Evolutionary conservation across 2,797 vertebrate species (phyloP).

Genomic region (Pitangus sulphuratus): DNA sequence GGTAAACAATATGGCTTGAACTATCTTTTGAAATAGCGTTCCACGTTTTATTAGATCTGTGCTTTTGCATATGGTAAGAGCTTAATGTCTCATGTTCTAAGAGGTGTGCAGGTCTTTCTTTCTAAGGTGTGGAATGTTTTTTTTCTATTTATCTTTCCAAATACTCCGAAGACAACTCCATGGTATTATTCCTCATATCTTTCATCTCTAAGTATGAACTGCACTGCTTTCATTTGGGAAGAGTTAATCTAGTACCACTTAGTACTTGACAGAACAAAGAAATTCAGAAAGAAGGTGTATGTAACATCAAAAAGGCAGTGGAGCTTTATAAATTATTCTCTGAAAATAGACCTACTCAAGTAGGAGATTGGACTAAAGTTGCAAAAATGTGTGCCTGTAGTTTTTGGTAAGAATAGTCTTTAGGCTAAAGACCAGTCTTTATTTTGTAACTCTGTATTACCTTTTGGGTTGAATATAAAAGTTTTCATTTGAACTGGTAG

Average conservation of each 20-base stretch:
- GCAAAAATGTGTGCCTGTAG: fast-evolving
- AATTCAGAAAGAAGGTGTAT: neutral
- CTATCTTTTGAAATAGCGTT: neutral
- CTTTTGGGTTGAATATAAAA: neutral
- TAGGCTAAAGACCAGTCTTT: neutral
- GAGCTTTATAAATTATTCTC: neutral
- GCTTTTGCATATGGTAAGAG: neutral
- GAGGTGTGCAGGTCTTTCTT: neutral
- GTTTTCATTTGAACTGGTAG: neutral
- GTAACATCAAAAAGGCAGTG: neutral
- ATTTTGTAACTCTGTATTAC: neutral
- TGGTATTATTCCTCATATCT: neutral
- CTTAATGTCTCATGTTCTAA: neutral
- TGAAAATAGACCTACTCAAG: neutral
- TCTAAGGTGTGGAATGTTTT: neutral
- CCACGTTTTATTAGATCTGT: neutral
- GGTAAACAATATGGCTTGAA: neutral
- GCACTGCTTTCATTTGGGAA: neutral
- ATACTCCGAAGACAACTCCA: neutral
- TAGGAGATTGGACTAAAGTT: neutral
- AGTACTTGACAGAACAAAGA: neutral
- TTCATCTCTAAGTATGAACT: neutral
- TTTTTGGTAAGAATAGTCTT: neutral
- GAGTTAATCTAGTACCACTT: neutral
- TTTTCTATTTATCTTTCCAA: neutral